Conservation (phyloP, 2,113 vertebrate species). For the Poecilia latipinna region DNA sequence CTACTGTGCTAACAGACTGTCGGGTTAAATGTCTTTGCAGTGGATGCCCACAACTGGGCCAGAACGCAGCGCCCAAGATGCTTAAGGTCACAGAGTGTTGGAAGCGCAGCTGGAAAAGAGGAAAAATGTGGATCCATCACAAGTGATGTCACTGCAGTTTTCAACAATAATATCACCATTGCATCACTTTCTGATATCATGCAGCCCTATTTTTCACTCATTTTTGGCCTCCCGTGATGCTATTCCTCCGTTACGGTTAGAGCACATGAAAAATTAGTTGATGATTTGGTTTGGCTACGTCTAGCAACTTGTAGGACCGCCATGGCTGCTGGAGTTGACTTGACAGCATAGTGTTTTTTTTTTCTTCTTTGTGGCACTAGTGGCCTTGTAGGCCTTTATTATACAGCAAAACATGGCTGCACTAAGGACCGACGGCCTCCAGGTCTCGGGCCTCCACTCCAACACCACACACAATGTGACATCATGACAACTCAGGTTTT, state of each 20-base stretch:
- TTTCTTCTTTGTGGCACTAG: not conserved
- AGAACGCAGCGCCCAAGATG: no score
- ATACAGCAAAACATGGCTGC: not conserved
- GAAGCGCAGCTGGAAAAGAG: not conserved
- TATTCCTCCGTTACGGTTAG: not conserved
- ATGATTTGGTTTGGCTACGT: not conserved
- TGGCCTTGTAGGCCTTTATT: no score
- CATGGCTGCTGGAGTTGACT: not conserved
- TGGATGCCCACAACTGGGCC: no score
- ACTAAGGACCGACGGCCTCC: not conserved
- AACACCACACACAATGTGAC: no score
- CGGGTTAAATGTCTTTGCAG: no score
- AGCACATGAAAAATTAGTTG: not conserved
- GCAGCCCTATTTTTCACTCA: not conserved
- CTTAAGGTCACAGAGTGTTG: not conserved
- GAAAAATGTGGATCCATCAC: not conserved
- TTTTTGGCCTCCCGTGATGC: not conserved
- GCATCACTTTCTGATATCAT: not conserved
- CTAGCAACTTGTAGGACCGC: not conserved
- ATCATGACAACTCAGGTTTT: no score
- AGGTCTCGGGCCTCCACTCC: no score
- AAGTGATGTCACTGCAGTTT: not conserved
- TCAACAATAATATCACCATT: not conserved
- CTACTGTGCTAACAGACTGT: not conserved
- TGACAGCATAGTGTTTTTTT: not conserved